Evolutionary conservation across 2,888 invertebrate species (phyloP).

Genomic region (Spodoptera littoralis): DNA sequence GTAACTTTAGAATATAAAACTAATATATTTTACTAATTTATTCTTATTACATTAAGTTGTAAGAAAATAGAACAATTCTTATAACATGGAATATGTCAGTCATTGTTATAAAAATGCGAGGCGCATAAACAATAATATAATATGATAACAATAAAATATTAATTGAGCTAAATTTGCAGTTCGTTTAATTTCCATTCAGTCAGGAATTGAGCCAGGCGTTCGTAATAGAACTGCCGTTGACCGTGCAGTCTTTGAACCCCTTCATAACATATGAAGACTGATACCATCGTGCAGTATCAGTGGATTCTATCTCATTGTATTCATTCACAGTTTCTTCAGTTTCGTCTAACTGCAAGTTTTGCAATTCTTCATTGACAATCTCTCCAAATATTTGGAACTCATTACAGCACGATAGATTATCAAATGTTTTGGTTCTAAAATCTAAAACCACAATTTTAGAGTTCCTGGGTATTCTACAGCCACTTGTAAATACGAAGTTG

Average conservation of each 20-base stretch:
- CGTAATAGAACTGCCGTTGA: slow-evolving; percentile 87
- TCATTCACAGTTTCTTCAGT: slow-evolving; percentile 55
- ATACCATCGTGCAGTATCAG: slow-evolving; percentile 81
- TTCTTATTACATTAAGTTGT: slow-evolving; percentile 4
- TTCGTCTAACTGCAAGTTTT: slow-evolving; percentile 60
- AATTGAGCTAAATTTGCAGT: slow-evolving; percentile 44
- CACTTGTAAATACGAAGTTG: slow-evolving; percentile 75
- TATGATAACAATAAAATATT: slow-evolving; percentile 13
- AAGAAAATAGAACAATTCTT: slow-evolving; percentile 17
- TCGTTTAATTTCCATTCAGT: slow-evolving; percentile 14
- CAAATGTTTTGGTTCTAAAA: slow-evolving; percentile 67
- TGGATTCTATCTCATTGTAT: slow-evolving; percentile 77
- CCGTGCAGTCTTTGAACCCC: slow-evolving; percentile 89
- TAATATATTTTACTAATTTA: slow-evolving; percentile 24
- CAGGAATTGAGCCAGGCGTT: slow-evolving; percentile 82
- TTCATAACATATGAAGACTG: slow-evolving; percentile 87
- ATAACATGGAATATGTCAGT: slow-evolving; percentile 34
- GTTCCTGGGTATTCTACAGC: slow-evolving; percentile 77
- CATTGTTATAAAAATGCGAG: slow-evolving; percentile 21
- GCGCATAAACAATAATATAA: slow-evolving; percentile 9
- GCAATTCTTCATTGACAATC: slow-evolving; percentile 62
- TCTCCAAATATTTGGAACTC: slow-evolving; percentile 81
- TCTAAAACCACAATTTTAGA: slow-evolving; percentile 78
- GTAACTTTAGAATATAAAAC: slow-evolving; percentile 16
- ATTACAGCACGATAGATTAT: slow-evolving; percentile 78